Base-by-base conservation (phyloP, 2,888 invertebrate genomes). In the Amiota mariae region DNA sequence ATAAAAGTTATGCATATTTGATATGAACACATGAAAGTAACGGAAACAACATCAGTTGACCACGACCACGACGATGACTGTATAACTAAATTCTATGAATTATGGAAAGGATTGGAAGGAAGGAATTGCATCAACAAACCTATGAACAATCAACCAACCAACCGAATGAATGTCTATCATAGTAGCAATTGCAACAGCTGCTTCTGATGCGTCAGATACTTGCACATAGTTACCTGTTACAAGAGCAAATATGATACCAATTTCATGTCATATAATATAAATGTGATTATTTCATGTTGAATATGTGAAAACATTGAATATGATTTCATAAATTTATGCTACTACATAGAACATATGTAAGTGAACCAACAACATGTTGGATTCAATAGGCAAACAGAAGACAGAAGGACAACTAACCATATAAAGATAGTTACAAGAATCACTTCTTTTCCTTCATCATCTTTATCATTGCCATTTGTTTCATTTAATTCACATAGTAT, bases 151-250 rank as follows among this genome's bases (percentile, higher is more conserved):
- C 12, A n/a, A n/a, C 13, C 54, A 20, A 20, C 59, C 12, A 51
- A 8, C 18, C 3, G 36, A 36, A 24, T 2, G 24, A 24, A 24
- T 24, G 24, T 2, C 24, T 24, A 24, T 24, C 24, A 24, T 2
- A n/a, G n/a, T n/a, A 24, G 36, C 18, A 20, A 20, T 18, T 59
- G 59, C 59, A 59, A 59, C 59, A 59, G 20, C 59, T 59, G 59
- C 59, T 20, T 15, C 20, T 59, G 59, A 59, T 59, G 59, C 59
- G 11, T 59, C 15, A 59, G 36, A 36, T 36, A 36, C 36, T 36
- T 18, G 59, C 20, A 59, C n/a, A 59, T 6, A 59, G 3, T 36
- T 2, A 6, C 36, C 36, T 36, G 36, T 6, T 36, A 36, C 36
- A 36, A 6, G 36, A 36, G 36, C 36, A 36, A 36, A 36, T 36